phyloP scores from a whole-genome alignment of 2,888 invertebrate species.

The Penaeus monodon region DNA sequence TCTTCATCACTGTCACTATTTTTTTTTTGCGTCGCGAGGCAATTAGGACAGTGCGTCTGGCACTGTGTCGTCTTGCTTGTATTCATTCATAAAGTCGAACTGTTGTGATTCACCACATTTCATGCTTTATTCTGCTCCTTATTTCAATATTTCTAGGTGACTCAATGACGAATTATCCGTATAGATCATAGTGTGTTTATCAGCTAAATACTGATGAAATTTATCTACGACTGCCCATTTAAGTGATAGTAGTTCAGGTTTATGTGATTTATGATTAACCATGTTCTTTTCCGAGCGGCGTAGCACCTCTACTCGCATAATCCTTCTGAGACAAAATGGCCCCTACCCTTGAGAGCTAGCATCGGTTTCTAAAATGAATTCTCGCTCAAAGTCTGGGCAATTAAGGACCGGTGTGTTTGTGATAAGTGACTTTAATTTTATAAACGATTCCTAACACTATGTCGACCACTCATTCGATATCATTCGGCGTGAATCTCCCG shows the following conservation, averaged over 20 bases:
- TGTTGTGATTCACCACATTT: neutral
- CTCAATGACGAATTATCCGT: constrained; percentile 22
- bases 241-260: neutral
- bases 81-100: neutral
- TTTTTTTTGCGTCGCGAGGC: neutral
- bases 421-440: no score
- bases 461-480: no score
- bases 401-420: no score
- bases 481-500: neutral
- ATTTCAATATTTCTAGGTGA: neutral
- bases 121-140: constrained; percentile 18
- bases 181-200: neutral
- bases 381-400: no score
- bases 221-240: neutral
- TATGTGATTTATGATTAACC: constrained; percentile 20
- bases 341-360: constrained; percentile 21
- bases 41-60: constrained; percentile 8
- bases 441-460: constrained; percentile 24
- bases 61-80: neutral
- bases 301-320: constrained; percentile 18
- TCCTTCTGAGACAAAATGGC: neutral
- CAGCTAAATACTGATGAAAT: no score
- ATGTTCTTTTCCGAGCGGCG: constrained; percentile 1
- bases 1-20: no score
- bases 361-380: neutral